Evolutionary conservation across 2,797 vertebrate genomes (phyloP).

Genomic region (Agapornis canus): DNA sequence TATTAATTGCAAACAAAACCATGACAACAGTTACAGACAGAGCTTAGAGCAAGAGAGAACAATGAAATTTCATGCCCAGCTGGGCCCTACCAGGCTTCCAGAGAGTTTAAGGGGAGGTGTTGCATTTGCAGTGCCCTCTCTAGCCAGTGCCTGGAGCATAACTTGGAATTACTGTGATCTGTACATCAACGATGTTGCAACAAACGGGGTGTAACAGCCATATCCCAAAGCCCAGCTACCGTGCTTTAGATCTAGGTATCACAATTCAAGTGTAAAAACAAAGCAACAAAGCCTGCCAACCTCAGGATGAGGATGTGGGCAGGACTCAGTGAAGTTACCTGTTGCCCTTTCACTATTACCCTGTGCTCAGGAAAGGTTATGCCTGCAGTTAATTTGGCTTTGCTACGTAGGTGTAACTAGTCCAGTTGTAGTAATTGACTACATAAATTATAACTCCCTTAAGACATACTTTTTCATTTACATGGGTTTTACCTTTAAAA

Average conservation of each 20-base stretch:
- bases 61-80: neutral
- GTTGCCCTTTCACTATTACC: neutral
- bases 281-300: neutral
- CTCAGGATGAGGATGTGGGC: neutral
- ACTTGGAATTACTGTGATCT: rapidly evolving
- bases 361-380: neutral
- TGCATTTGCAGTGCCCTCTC: neutral
- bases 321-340: neutral
- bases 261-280: neutral
- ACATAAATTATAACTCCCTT: neutral
- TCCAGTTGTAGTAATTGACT: neutral
- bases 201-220: neutral
- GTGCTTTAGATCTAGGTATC: neutral
- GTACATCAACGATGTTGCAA: rapidly evolving
- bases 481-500: neutral
- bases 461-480: neutral
- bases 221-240: neutral
- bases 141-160: rapidly evolving
- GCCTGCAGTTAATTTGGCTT: neutral
- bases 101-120: rapidly evolving
- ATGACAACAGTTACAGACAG: neutral
- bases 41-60: neutral
- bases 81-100: neutral
- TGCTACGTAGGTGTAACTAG: neutral
- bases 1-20: neutral